Conservation (phyloP, 2,797 vertebrate species). For the Tinamus major region DNA sequence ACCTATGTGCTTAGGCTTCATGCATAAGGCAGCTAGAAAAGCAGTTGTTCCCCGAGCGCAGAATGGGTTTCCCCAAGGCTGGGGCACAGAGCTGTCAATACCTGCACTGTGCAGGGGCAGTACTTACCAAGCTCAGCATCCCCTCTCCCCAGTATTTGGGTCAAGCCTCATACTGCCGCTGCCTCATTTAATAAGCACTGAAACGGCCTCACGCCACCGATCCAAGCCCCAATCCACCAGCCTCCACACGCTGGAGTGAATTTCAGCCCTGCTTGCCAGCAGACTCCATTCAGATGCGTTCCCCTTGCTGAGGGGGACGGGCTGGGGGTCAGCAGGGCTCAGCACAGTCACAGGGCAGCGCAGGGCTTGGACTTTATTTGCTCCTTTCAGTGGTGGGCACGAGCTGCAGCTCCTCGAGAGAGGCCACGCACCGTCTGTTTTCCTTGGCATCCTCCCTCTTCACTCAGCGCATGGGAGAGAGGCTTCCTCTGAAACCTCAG, state of each 20-base stretch:
- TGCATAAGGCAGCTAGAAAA: not conserved
- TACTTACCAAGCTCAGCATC: not conserved
- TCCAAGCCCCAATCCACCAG: not conserved
- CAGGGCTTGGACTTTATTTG: not conserved
- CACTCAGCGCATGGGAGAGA: not conserved
- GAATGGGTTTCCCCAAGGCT: not conserved
- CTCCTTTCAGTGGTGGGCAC: not conserved
- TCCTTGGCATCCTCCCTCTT: not conserved
- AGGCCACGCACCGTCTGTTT: not conserved
- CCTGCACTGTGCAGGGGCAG: not conserved
- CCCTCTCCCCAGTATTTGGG: not conserved
- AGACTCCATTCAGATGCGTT: not conserved
- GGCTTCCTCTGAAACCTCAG: not conserved
- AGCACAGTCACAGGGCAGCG: not conserved
- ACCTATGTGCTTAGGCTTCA: not conserved
- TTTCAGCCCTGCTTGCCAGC: not conserved
- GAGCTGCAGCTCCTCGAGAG: not conserved
- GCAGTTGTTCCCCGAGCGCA: not conserved
- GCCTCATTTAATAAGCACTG: not conserved
- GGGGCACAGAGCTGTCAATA: rapidly evolving
- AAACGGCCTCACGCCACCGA: not conserved
- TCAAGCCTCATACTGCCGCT: not conserved
- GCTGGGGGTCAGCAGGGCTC: not conserved
- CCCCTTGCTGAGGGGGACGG: not conserved
- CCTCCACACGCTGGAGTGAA: not conserved